phyloP scores from a whole-genome alignment of 2,113 vertebrate species.

The Pachycephala philippinensis region DNA sequence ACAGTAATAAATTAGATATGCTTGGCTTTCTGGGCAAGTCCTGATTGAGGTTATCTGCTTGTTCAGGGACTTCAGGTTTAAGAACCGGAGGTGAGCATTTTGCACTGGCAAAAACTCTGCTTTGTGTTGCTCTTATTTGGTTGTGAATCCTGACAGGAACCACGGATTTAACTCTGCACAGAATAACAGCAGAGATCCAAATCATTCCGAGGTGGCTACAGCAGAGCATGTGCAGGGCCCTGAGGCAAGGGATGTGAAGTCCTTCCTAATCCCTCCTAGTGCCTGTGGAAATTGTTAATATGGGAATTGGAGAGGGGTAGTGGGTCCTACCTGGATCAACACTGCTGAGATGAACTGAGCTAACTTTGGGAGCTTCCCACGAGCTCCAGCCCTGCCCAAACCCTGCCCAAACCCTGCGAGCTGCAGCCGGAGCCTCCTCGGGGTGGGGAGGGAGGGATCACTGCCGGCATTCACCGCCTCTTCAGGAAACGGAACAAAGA shows the following conservation, averaged over 20 bases:
- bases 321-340: background rate
- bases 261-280: background rate
- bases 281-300: background rate
- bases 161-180: background rate
- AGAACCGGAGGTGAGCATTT: background rate
- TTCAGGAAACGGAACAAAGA: slow-evolving; percentile 65
- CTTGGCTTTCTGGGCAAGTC: background rate
- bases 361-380: background rate
- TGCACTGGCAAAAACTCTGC: background rate
- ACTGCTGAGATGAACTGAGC: background rate
- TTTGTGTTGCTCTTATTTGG: background rate
- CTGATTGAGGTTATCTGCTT: background rate
- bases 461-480: background rate
- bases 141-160: background rate
- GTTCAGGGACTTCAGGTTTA: background rate
- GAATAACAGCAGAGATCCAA: background rate
- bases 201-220: background rate
- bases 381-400: background rate
- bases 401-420: background rate
- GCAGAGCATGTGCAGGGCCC: background rate
- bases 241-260: background rate
- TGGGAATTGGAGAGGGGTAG: background rate
- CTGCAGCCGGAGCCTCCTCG: fast-evolving
- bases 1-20: background rate
- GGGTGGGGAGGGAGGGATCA: background rate